Evolutionary conservation across 1,140 invertebrate species (phyloP), one percentile per base, ranked within the genome.

Genomic region (Drosophila quadrilineata): DNA sequence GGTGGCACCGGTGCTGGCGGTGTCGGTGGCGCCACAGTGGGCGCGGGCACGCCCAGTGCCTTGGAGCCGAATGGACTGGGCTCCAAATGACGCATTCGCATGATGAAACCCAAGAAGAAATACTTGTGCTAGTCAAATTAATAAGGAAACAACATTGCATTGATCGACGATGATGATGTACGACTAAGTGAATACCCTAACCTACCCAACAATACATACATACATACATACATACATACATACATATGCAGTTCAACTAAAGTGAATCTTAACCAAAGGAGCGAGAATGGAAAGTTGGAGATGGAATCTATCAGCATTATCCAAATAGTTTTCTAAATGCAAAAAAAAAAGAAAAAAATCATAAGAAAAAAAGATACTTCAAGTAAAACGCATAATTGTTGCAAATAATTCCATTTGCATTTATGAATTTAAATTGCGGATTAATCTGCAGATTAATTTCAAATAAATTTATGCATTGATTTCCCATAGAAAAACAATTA

Each of bases 91-190:
- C 88, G 88, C 76, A 89, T 88, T 89, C 88, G 88, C 79, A 88
- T 89, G 84, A 89, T 89, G 88, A 89, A 89, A 86, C 88, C 88
- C 57, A 89, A 89, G 66, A 89, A 89, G 71, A 89, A 89, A 62
- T 89, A 89, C 67, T 88, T 89, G 88, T 89, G 88, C 88, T 89
- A 89, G 88, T 89, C 88, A 89, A 89, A 88, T 89, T 89, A 89
- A 53, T 29, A n/a, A n/a, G 26, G 28, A 10, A 52, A 45, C 16
- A 45, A n/a, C n/a, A n/a, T n/a, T n/a, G n/a, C n/a, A 22, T 33
- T 48, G 33, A 33, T 28, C 45, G 35, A 33, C 45, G 19, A 52
- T 38, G 33, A 24, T n/a, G 45, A 68, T 46, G 48, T 43, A 66
- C 38, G 54, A 29, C 52, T 38, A 21, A 22, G 10, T 68, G 38